phyloP scores from a whole-genome alignment of 2,113 vertebrate genomes.

The Muscicapa adusta region DNA sequence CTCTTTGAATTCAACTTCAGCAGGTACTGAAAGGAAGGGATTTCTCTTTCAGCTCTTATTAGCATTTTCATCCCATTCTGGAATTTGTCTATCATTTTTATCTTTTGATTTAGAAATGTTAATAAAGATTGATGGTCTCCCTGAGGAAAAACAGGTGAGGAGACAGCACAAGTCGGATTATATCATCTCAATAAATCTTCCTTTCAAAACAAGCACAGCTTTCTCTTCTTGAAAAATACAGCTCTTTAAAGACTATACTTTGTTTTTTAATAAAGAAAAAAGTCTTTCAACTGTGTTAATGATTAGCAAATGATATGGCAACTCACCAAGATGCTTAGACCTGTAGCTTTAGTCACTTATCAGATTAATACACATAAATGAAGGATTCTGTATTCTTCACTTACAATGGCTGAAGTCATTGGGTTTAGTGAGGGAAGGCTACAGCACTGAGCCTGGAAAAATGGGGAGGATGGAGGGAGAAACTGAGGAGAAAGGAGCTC shows the following conservation, averaged over 20 bases:
- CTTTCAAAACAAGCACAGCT: slow-evolving; percentile 66
- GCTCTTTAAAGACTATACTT: not conserved
- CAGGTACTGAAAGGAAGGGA: slow-evolving; percentile 10
- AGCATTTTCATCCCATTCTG: slow-evolving; percentile 55
- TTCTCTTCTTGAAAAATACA: slow-evolving; percentile 57
- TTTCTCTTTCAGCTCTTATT: slow-evolving; percentile 4
- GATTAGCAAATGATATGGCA: slow-evolving; percentile 51
- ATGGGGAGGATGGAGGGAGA: not conserved
- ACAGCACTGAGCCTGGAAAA: not conserved
- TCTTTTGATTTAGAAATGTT: slow-evolving; percentile 62
- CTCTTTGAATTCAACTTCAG: not conserved
- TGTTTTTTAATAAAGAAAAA: slow-evolving; percentile 43
- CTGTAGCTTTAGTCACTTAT: slow-evolving; percentile 40
- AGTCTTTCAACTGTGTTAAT: slow-evolving; percentile 39
- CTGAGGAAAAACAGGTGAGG: slow-evolving; percentile 78
- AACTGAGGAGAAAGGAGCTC: not conserved
- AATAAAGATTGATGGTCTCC: slow-evolving; percentile 67
- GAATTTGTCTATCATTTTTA: slow-evolving; percentile 70
- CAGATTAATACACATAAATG: slow-evolving; percentile 17
- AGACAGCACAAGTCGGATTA: slow-evolving; percentile 51
- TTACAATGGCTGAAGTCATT: not conserved
- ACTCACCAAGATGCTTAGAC: slow-evolving; percentile 39
- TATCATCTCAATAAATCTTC: slow-evolving; percentile 69
- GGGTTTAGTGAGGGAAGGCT: not conserved
- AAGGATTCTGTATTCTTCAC: not conserved